phyloP scores from a whole-genome alignment of 2,113 vertebrate species.

The Lepidiolamprologus cunningtoni region DNA sequence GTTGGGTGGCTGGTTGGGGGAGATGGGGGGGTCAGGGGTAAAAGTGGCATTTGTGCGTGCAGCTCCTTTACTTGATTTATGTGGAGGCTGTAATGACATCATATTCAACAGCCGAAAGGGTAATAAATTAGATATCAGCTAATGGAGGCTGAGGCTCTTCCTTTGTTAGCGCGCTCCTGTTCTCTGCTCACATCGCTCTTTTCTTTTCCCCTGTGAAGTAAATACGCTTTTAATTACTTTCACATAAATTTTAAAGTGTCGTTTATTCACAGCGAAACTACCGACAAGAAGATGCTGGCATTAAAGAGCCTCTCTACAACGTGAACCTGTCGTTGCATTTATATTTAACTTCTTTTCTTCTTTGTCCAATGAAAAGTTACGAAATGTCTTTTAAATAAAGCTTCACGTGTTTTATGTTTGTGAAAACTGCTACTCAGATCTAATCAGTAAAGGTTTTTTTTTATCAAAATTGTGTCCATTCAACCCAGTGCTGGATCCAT shows the following conservation, averaged over 20 bases:
- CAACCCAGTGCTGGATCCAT: neutral
- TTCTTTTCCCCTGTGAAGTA: neutral
- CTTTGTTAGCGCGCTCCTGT: slow-evolving; percentile 35
- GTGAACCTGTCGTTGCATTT: neutral
- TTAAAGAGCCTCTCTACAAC: neutral
- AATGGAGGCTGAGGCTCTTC: slow-evolving; percentile 44
- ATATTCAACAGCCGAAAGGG: slow-evolving; percentile 42
- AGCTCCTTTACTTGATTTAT: slow-evolving; percentile 58
- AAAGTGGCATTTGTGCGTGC: slow-evolving; percentile 12
- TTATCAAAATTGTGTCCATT: neutral
- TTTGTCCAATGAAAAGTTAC: neutral
- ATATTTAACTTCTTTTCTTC: neutral
- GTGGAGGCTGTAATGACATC: slow-evolving; percentile 62
- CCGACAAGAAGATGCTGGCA: neutral
- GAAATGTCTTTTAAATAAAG: neutral
- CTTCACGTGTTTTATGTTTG: neutral
- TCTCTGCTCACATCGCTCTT: neutral
- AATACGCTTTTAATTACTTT: neutral
- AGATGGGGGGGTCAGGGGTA: neutral
- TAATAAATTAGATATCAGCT: slow-evolving; percentile 59
- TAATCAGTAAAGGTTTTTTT: neutral
- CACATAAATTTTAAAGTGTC: neutral
- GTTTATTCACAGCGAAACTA: neutral
- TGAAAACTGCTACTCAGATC: neutral
- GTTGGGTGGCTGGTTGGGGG: neutral